Evolutionary conservation across 2,888 invertebrate species (phyloP).

Genomic region (Caenorhabditis virilis): DNA sequence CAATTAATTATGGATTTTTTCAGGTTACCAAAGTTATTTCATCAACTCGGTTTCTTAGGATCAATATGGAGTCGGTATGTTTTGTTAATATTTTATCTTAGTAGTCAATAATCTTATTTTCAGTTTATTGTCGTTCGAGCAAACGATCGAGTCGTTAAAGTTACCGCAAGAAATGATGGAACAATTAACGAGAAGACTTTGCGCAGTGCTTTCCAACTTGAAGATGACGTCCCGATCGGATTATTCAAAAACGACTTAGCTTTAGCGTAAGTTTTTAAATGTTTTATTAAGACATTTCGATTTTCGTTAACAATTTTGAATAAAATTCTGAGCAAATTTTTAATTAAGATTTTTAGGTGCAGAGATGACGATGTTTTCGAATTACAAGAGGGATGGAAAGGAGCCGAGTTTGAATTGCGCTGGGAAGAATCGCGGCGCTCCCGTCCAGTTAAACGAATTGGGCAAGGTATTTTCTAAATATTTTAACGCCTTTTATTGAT

Average conservation of each 20-base stretch:
- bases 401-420: slow-evolving; percentile 36
- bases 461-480: slow-evolving; percentile 25
- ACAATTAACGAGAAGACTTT: slow-evolving; percentile 24
- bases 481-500: slow-evolving; percentile 18
- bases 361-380: slow-evolving; percentile 25
- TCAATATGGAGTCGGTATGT: slow-evolving; percentile 22
- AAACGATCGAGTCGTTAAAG: slow-evolving; percentile 25
- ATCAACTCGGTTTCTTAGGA: slow-evolving; percentile 16
- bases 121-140: slow-evolving; percentile 32
- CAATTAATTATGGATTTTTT: slow-evolving; percentile 17
- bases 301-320: slow-evolving; percentile 42
- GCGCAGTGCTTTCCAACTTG: slow-evolving; percentile 28
- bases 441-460: slow-evolving; percentile 19
- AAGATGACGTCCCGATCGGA: slow-evolving; percentile 35
- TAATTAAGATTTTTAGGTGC: slow-evolving; percentile 31
- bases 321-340: slow-evolving; percentile 41
- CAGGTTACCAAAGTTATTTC: slow-evolving; percentile 4
- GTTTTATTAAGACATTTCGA: slow-evolving; percentile 32
- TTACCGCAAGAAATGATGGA: slow-evolving; percentile 33
- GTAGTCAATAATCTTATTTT: slow-evolving; percentile 35
- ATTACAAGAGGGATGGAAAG: slow-evolving; percentile 29
- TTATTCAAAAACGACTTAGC: slow-evolving; percentile 28
- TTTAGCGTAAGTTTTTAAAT: slow-evolving; percentile 33
- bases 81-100: slow-evolving; percentile 42
- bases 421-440: slow-evolving; percentile 35